Conservation (phyloP, 64 coral and sea anemone genomes). For the Trachythela sp. region DNA sequence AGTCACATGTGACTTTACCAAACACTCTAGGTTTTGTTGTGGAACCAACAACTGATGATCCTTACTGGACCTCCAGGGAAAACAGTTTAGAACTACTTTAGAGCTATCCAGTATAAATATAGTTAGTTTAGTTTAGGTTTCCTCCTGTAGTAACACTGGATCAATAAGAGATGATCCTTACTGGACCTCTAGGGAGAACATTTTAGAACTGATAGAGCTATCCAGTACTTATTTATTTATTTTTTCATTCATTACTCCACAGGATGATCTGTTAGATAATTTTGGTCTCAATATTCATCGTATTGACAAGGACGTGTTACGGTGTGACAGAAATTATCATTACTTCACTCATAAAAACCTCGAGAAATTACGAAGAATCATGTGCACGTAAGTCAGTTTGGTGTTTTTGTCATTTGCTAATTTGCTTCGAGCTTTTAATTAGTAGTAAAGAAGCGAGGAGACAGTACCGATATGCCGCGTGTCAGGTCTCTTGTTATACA, state of each 20-base stretch:
- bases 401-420: neutral
- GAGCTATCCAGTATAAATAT: too few species aligned
- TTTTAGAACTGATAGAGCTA: too few species aligned
- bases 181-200: too few species aligned
- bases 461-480: neutral
- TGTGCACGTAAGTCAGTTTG: constrained; percentile 61
- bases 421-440: neutral
- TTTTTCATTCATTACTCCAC: neutral
- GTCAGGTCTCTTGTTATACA: neutral
- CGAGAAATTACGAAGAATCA: constrained; percentile 84
- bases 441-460: neutral
- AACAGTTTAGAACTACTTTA: too few species aligned
- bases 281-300: constrained; percentile 91
- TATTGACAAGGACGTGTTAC: constrained; percentile 94
- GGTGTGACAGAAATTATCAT: constrained; percentile 84
- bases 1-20: too few species aligned
- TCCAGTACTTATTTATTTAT: neutral
- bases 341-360: constrained; percentile 93
- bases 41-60: too few species aligned
- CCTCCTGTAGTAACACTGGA: too few species aligned
- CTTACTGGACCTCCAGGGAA: too few species aligned
- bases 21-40: too few species aligned
- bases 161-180: too few species aligned
- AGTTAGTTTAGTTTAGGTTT: too few species aligned
- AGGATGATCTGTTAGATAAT: constrained; percentile 81